Base-by-base conservation (phyloP, 2,113 vertebrate genomes). In the Gila orcuttii region DNA sequence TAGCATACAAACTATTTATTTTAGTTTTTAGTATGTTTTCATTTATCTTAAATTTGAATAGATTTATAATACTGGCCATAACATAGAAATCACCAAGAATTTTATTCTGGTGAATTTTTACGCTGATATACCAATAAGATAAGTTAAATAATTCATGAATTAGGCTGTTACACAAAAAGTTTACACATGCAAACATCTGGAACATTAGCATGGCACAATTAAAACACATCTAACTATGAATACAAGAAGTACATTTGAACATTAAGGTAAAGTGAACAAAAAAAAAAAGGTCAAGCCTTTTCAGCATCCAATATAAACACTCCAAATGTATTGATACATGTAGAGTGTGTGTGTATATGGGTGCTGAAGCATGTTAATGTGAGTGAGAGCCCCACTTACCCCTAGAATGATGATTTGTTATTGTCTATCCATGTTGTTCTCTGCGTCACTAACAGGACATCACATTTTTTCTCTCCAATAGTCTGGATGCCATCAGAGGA, bases 401-500 rank as follows among this genome's bases (percentile, higher is more conserved):
- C 69, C 88, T 83, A 86, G 31, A 62, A 69, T 74, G 45, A 84
- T 31, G 36, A 69, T 83, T 59, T 82, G 87, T 80, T 89, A 87
- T 69, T 88, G 86, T 74, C 81, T 71, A 76, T 85, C 86, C 89
- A 88, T 89, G 75, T 62, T 89, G 71, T 25, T 45, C 85, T 66
- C 78, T 42, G 74, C 82, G 59, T 83, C 17, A 79, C 83, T 85
- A 89, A 83, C 83, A 74, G 88, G 50, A 85, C 83, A 85, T 85
- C 73, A 42, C 55, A 47, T 85, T 79, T 87, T 85, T 68, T 62
- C 47, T 88, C 83, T 80, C 33, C 81, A 84, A 83, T 87, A 86
- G 59, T 82, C 17, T 87, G 92, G 88, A 84, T 86, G 88, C 87
- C 78, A 89, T 90, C 90, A 90, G 90, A 88, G 88, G 57, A 73